A percentile compares a stretch with the other conserved stretches of the same genome.
Conservation (phyloP, 64 coral and sea anemone genomes). For the Montipora cactus region DNA sequence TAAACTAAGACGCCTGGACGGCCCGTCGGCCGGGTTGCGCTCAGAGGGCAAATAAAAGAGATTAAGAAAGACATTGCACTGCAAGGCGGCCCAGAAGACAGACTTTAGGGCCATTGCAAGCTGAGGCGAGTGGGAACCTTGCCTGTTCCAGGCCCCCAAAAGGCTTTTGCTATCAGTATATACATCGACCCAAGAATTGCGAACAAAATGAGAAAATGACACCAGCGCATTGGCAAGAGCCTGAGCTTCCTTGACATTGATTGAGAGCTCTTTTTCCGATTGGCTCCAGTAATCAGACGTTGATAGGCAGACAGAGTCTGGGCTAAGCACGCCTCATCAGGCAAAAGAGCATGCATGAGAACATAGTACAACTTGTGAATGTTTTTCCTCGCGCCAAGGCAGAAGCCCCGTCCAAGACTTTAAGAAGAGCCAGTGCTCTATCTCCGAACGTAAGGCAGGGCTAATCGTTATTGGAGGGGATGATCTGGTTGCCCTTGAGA, state of each 20-base stretch:
- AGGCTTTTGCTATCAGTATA: background rate
- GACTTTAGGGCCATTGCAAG: too few relatives aligned
- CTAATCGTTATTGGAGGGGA: background rate
- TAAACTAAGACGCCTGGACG: background rate
- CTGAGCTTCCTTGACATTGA: background rate
- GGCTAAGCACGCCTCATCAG: slow-evolving; percentile 1
- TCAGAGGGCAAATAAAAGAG: background rate
- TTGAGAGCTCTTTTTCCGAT: background rate
- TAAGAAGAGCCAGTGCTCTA: slow-evolving; percentile 14
- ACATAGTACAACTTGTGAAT: slow-evolving; percentile 14
- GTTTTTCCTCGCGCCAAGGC: slow-evolving; percentile 27
- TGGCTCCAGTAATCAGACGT: background rate
- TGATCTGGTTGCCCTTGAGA: background rate
- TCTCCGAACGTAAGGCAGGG: background rate
- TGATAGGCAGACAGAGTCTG: background rate
- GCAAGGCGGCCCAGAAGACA: too few relatives aligned
- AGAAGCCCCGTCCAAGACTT: background rate
- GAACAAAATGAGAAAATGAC: background rate
- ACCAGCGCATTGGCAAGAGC: background rate
- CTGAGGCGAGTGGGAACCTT: too few relatives aligned
- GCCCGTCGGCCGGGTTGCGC: background rate
- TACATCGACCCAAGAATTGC: slow-evolving; percentile 4
- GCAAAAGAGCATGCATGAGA: slow-evolving; percentile 13
- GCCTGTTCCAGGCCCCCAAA: background rate
- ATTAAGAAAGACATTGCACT: too few relatives aligned